Percentiles rank a stretch among this genome's conserved stretches.
phyloP scores from a whole-genome alignment of 2,888 invertebrate species.

The Cephus pulcher region DNA sequence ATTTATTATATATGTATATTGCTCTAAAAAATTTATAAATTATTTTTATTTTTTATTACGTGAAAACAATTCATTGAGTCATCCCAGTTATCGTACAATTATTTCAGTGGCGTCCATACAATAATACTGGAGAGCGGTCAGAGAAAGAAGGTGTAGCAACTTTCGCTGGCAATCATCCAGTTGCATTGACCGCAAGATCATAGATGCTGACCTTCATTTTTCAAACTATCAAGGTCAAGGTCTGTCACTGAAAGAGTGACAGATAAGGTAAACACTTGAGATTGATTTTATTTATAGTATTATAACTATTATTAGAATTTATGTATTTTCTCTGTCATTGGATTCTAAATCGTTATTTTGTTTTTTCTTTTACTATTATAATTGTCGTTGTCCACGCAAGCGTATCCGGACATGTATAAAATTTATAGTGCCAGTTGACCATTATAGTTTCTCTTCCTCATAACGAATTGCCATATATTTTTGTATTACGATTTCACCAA shows the following conservation, averaged over 20 bases:
- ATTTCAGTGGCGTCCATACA: background rate
- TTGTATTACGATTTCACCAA: slow-evolving; percentile 1
- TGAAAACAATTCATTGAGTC: background rate
- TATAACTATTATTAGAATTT: slow-evolving; percentile 9
- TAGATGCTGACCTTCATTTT: slow-evolving; percentile 33
- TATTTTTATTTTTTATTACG: background rate
- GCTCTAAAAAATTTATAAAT: background rate
- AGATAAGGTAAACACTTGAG: background rate
- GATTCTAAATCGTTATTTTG: background rate
- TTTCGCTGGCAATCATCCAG: slow-evolving; percentile 32
- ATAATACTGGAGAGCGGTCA: slow-evolving; percentile 25
- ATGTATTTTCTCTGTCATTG: background rate
- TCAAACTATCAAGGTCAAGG: slow-evolving; percentile 35
- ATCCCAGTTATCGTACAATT: background rate
- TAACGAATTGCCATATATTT: background rate
- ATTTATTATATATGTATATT: background rate
- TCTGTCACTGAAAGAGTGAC: slow-evolving; percentile 3
- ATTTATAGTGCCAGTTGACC: background rate
- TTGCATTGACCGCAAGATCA: slow-evolving; percentile 33
- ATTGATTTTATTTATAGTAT: background rate
- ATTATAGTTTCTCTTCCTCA: background rate
- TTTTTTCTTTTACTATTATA: slow-evolving; percentile 6
- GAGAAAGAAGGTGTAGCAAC: slow-evolving; percentile 29
- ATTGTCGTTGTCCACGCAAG: slow-evolving; percentile 9
- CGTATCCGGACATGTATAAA: background rate